Conservation (phyloP, 35 echinoderm and acorn worm species). For the Ophiothrix spiculata region DNA sequence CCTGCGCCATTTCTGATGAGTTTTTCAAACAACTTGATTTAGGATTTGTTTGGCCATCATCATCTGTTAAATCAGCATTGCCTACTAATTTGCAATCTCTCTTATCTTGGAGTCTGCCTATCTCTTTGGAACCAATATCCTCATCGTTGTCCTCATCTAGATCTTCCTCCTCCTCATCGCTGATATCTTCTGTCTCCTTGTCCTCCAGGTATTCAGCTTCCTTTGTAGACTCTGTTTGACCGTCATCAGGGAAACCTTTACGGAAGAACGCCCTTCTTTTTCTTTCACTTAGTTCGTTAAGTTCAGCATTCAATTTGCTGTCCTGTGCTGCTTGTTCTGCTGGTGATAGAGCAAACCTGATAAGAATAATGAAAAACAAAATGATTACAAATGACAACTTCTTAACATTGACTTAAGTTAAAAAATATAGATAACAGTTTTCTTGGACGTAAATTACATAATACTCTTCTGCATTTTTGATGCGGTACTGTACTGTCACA, state of each 20-base stretch:
- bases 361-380: background rate
- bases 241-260: constrained; percentile 6
- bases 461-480: too few species aligned
- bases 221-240: background rate
- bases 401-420: too few species aligned
- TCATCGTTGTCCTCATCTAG: background rate
- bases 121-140: too few species aligned
- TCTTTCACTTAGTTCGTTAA: constrained; percentile 51
- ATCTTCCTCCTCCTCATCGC: background rate
- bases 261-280: constrained; percentile 57
- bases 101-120: too few species aligned
- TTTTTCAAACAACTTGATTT: too few species aligned
- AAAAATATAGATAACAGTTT: too few species aligned
- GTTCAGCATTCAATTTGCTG: constrained; percentile 42
- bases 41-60: too few species aligned
- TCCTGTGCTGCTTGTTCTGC: constrained; percentile 39
- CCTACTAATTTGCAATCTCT: too few species aligned
- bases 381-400: too few species aligned
- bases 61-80: too few species aligned
- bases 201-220: background rate
- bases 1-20: too few species aligned
- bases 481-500: too few species aligned
- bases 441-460: background rate
- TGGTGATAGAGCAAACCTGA: constrained; percentile 20
- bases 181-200: background rate